These are phyloP conservation scores for Clarias laeviceps DNA, from an alignment of 2,797 vertebrate species.

Conservation along the genomic window DNA sequence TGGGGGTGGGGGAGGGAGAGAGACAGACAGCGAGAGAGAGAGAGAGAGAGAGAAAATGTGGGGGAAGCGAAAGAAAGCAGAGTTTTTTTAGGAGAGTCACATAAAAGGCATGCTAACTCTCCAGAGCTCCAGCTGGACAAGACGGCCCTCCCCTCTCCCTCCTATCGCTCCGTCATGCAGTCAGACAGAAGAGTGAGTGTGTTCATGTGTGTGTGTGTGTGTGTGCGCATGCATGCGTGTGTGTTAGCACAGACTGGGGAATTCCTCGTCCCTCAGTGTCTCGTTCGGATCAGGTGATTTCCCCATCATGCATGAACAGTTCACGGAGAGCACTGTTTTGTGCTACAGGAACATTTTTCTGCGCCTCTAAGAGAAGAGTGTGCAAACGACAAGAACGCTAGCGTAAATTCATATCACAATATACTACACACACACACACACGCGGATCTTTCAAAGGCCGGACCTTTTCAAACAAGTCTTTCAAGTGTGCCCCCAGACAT, in stretches of 20 bases:
- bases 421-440: too few species aligned
- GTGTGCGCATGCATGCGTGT: not conserved
- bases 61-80: constrained; percentile 47
- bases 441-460: not conserved
- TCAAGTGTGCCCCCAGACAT: not conserved
- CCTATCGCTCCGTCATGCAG: constrained; percentile 47
- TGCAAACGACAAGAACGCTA: too few species aligned
- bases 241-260: constrained; percentile 7
- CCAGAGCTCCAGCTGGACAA: constrained; percentile 54
- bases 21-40: constrained; percentile 35
- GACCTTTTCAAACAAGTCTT: not conserved
- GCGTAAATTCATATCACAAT: not conserved
- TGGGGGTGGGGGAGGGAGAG: constrained; percentile 51
- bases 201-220: not conserved
- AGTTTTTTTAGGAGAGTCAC: constrained; percentile 45
- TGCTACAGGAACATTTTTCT: not conserved
- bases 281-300: constrained; percentile 14
- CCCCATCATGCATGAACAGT: not conserved
- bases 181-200: constrained; percentile 21
- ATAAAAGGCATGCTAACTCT: constrained; percentile 57
- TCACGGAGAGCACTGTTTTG: not conserved
- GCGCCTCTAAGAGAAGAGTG: not conserved
- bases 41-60: constrained; percentile 29
- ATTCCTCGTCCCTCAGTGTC: constrained; percentile 4
- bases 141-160: constrained; percentile 43